These are phyloP conservation scores for Salvelinus sp. DNA, from an alignment of 2,113 vertebrate species.

Conservation along the genomic window DNA sequence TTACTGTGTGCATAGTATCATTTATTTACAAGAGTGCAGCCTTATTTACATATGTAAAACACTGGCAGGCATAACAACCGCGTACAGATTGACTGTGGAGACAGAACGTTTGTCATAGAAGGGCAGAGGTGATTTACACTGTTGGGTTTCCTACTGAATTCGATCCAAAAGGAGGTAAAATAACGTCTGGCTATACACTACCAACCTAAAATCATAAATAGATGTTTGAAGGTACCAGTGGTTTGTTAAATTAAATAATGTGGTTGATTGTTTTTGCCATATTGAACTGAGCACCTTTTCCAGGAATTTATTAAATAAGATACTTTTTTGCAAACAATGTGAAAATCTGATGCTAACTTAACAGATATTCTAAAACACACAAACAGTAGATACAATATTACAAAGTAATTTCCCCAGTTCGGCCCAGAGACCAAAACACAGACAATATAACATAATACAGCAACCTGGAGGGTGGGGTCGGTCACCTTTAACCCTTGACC, in stretches of 20 bases:
- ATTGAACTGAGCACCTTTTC: background rate
- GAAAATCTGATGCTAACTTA: constrained; percentile 1
- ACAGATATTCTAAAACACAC: constrained; percentile 18
- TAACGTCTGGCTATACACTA: constrained; percentile 11
- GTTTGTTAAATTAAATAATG: background rate
- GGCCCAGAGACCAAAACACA: background rate
- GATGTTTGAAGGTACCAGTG: background rate
- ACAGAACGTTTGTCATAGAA: background rate
- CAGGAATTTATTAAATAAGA: background rate
- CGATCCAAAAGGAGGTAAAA: background rate
- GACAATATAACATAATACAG: constrained; percentile 31
- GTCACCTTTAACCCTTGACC: constrained; percentile 45
- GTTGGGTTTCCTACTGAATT: background rate
- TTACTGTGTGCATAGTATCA: constrained; percentile 28
- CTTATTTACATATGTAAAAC: constrained; percentile 57
- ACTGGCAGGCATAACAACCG: constrained; percentile 33
- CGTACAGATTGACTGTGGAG: constrained; percentile 20
- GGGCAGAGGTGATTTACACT: constrained; percentile 7
- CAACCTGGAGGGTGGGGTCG: constrained; percentile 23
- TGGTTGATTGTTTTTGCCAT: constrained; percentile 2
- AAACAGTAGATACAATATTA: constrained; percentile 18
- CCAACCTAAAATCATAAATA: background rate
- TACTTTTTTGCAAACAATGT: background rate
- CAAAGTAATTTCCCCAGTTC: constrained; percentile 20
- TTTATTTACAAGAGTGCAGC: constrained; percentile 62